Percentiles rank a stretch among this genome's conserved stretches.
These are phyloP conservation scores for Drosophila repleta DNA, from an alignment of 1,140 invertebrate species.

Conservation along the genomic window DNA sequence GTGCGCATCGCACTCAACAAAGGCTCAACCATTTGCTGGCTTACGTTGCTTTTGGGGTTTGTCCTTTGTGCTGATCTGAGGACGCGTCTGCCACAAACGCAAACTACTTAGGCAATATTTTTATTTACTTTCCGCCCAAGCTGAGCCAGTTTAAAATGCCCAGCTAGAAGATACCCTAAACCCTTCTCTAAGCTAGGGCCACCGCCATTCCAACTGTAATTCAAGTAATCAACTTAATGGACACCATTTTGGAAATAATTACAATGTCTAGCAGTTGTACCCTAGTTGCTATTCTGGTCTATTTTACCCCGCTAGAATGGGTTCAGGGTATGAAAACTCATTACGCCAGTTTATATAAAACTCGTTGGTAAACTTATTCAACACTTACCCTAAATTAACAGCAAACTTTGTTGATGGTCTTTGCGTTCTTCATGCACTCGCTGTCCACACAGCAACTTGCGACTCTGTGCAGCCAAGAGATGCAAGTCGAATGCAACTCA, in stretches of 20 bases:
- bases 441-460: slow-evolving; percentile 47
- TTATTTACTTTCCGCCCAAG: slow-evolving; percentile 21
- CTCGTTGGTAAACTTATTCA: slow-evolving; percentile 70
- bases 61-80: slow-evolving; percentile 9
- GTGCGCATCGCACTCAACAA: slow-evolving; percentile 7
- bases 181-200: no score
- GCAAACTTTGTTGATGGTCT: slow-evolving; percentile 64
- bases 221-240: no score
- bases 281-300: no score
- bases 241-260: no score
- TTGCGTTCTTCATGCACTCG: slow-evolving; percentile 43
- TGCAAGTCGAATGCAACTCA: slow-evolving; percentile 49
- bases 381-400: slow-evolving; percentile 75
- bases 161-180: no score
- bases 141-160: background rate
- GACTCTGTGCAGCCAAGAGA: slow-evolving; percentile 21
- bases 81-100: slow-evolving; percentile 45
- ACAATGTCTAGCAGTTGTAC: no score
- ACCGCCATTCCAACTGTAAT: no score
- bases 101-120: slow-evolving; percentile 48
- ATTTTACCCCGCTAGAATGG: background rate
- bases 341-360: slow-evolving; percentile 74
- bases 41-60: slow-evolving; percentile 37
- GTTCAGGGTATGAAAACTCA: slow-evolving; percentile 39
- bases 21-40: slow-evolving; percentile 27